Evolutionary conservation across 2,113 vertebrate species (phyloP).

Genomic region (Erinaceus europaeus): DNA sequence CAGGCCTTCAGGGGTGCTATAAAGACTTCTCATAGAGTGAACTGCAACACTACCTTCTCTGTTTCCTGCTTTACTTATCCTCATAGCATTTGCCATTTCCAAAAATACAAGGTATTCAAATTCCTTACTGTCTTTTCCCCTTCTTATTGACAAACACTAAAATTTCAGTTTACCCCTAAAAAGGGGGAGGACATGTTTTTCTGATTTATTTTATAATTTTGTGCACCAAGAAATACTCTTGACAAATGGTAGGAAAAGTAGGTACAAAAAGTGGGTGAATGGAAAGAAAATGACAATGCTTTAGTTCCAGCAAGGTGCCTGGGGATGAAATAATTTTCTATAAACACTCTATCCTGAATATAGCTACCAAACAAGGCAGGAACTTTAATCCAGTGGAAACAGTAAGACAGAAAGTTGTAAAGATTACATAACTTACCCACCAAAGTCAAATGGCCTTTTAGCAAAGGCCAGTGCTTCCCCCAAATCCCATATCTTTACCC

Average conservation of each 20-base stretch:
- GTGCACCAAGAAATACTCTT: neutral
- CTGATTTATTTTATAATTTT: neutral
- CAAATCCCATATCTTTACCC: rapidly evolving
- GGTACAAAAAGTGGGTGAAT: neutral
- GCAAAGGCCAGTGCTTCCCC: neutral
- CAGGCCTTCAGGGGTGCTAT: too few relatives aligned
- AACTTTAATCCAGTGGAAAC: neutral
- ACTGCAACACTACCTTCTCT: rapidly evolving
- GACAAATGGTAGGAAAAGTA: neutral
- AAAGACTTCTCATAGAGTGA: too few relatives aligned
- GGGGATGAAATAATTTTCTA: neutral
- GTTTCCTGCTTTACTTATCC: neutral
- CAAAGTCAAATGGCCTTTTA: neutral
- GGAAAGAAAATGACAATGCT: neutral
- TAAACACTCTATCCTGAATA: neutral
- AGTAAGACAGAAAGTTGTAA: too few relatives aligned
- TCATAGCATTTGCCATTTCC: neutral
- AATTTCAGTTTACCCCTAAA: neutral
- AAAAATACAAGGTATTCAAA: neutral
- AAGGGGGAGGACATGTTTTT: too few relatives aligned
- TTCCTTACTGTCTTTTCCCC: neutral
- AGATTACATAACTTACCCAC: too few relatives aligned
- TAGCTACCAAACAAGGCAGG: neutral
- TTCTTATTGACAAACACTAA: neutral
- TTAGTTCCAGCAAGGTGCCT: neutral